Percentiles rank a stretch among this genome's conserved stretches.
Conservation (phyloP, 2,113 vertebrate genomes). For the Nicator chloris region DNA sequence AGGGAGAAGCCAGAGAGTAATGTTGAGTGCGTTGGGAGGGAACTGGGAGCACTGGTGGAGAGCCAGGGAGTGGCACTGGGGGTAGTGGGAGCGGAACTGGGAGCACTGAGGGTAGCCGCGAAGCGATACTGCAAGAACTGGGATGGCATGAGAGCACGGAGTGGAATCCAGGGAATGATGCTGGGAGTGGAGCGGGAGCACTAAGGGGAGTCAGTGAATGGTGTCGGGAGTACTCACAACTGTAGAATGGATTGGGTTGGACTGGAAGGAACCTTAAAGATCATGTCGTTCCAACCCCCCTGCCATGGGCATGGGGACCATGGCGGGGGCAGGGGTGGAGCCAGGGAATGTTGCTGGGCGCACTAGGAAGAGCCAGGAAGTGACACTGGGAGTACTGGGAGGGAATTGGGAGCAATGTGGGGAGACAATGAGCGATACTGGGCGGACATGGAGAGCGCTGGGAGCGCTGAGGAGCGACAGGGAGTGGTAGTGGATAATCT, state of each 20-base stretch:
- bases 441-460: background rate
- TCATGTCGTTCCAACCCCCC: background rate
- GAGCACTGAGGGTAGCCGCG: background rate
- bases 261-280: background rate
- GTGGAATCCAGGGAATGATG: background rate
- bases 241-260: no score
- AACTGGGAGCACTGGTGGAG: background rate
- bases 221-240: background rate
- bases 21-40: background rate
- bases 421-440: background rate
- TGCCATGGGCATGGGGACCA: background rate
- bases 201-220: background rate
- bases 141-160: background rate
- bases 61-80: background rate
- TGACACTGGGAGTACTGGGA: background rate
- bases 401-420: background rate
- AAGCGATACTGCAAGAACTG: background rate
- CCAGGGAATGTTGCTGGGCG: background rate
- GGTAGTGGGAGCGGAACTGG: background rate
- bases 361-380: background rate
- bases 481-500: rapidly evolving
- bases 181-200: background rate
- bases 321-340: background rate
- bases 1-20: background rate
- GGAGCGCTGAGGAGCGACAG: background rate